These are phyloP conservation scores for Plodia interpunctella DNA, from an alignment of 1,140 invertebrate species.

Conservation along the genomic window DNA sequence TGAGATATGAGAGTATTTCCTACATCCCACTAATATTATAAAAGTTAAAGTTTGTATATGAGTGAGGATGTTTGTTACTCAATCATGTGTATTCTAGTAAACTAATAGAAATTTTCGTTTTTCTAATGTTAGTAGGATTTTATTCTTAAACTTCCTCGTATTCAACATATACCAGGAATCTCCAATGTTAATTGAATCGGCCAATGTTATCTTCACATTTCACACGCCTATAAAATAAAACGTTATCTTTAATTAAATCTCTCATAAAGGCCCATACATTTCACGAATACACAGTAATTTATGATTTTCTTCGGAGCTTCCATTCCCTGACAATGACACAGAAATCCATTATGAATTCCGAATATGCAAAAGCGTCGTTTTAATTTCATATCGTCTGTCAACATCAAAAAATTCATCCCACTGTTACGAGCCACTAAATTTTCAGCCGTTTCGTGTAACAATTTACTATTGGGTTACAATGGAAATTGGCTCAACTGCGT, in stretches of 20 bases:
- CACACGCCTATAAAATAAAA: not conserved
- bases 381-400: slow-evolving; percentile 28
- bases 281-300: not conserved
- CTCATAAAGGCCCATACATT: not conserved
- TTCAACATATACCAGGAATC: no score
- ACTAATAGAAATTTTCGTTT: no score
- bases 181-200: no score
- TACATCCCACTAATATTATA: no score
- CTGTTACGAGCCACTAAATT: slow-evolving; percentile 26
- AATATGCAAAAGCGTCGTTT: slow-evolving; percentile 8
- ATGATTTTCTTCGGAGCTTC: not conserved
- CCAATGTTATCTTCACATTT: no score
- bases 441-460: slow-evolving; percentile 25
- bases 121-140: no score
- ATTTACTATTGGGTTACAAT: slow-evolving; percentile 11
- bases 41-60: no score
- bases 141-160: no score
- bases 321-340: not conserved
- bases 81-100: no score
- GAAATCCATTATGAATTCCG: not conserved
- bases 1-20: no score
- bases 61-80: no score
- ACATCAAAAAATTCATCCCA: slow-evolving; percentile 27
- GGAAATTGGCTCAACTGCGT: slow-evolving; percentile 10
- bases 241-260: slow-evolving; percentile 1